Evolutionary conservation across 30 jellyfish, hydroid and myxozoan species (phyloP), one percentile per base, ranked within the genome.

Genomic region (Chironex yamaguchii): DNA sequence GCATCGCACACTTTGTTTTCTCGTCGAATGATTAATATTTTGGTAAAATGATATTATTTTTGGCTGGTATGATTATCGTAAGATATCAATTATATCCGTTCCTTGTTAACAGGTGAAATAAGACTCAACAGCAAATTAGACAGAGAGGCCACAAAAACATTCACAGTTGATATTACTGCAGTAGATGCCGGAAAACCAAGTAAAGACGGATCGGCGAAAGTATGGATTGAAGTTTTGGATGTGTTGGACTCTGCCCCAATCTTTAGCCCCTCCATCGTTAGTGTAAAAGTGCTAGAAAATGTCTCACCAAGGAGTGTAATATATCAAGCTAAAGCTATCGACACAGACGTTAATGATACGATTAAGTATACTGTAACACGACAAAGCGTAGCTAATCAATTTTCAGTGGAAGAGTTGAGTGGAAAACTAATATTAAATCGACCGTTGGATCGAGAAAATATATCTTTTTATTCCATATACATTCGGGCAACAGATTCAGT

Each of bases 211-310:
- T 50, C 69, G 12, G 85, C 84, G 1, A 25, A 14, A 4, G 36
- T 87, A 65, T 49, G 36, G 29, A 49, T 87, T 0, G 22, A 42
- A 9, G 86, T 87, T 0, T 20, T 51, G 21, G 96, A 87, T 77
- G 86, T 80, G 33, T 54, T 79, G 4, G 97, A 88, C 36, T 78
- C 89, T 4, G 62, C 85, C n/a, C 97, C 97, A 0, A 58, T n/a
- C 21, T 88, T 88, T 50, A 75, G 53, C 23, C 93, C 97, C 1
- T 4, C 67, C 0, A 34, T 52, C 34, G 87, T 79, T 36, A 62
- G 36, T 4, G 14, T 88, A 14, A 25, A 52, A 1, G 76, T 88
- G 26, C 49, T 63, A 36, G 97, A 88, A 53, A 28, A 82, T 1
- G 21, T 58, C 20, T 75, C 90, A 21, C 31, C 33, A n/a, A 66